Evolutionary conservation across 2,888 invertebrate genomes (phyloP).

Genomic region (Arge pagana): DNA sequence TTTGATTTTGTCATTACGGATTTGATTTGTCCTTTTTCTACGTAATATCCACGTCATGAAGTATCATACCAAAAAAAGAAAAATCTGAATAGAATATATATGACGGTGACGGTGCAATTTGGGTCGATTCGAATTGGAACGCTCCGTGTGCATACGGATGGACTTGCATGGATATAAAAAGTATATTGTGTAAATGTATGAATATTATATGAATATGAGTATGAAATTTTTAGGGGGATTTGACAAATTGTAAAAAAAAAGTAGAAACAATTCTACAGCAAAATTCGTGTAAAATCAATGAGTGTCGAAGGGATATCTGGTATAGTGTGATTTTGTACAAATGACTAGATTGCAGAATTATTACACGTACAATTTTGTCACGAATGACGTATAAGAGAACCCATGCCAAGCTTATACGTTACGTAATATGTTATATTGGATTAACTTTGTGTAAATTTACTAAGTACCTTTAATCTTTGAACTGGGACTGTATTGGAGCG

Average conservation of each 20-base stretch:
- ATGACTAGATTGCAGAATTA: conserved; percentile 15
- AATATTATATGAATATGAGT: neutral
- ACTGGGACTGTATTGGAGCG: conserved; percentile 12
- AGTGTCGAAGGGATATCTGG: conserved; percentile 5
- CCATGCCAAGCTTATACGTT: conserved; percentile 17
- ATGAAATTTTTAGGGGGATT: conserved; percentile 3
- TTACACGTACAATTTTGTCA: conserved; percentile 17
- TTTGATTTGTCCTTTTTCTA: too few species aligned
- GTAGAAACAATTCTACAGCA: too few species aligned
- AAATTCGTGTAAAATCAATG: conserved; percentile 10
- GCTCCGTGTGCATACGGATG: too few species aligned
- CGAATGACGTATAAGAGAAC: conserved; percentile 14
- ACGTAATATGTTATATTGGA: conserved; percentile 14
- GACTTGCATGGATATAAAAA: neutral
- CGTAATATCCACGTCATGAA: too few species aligned
- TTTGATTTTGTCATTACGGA: too few species aligned
- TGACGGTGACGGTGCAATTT: too few species aligned
- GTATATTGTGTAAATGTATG: neutral
- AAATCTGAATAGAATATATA: too few species aligned
- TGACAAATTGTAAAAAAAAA: conserved; percentile 9
- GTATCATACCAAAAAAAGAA: too few species aligned
- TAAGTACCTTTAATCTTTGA: conserved; percentile 18
- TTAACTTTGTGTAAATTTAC: conserved; percentile 18
- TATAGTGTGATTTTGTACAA: conserved; percentile 19
- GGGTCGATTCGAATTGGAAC: too few species aligned